Conservation (phyloP, 2,797 vertebrate species). For the Spinus pinus region DNA sequence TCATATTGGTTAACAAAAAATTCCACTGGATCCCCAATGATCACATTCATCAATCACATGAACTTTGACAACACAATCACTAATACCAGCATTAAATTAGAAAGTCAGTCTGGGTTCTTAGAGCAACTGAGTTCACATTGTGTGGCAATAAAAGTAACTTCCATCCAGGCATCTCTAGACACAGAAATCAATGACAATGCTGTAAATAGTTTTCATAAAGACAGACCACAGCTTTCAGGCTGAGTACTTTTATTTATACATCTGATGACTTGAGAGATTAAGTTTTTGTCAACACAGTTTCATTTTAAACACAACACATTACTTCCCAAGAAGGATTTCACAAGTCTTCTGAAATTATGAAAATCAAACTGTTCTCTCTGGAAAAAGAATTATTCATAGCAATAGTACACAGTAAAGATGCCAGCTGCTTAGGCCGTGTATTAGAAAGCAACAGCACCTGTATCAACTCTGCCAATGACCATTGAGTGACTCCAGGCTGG, state of each 20-base stretch:
- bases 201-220: neutral
- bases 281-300: neutral
- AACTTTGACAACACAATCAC: neutral
- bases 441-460: neutral
- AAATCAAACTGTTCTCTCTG: neutral
- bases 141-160: neutral
- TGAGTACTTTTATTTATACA: neutral
- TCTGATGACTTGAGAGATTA: neutral
- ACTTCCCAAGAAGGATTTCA: neutral
- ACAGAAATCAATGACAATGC: neutral
- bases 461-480: neutral
- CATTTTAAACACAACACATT: neutral
- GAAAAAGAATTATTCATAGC: neutral
- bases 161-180: neutral
- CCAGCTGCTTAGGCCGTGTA: neutral
- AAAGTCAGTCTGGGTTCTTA: neutral
- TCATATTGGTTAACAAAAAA: neutral
- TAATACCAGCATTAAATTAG: neutral
- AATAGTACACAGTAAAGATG: neutral
- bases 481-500: neutral
- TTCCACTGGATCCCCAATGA: neutral
- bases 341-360: neutral
- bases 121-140: neutral
- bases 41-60: neutral
- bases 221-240: neutral